Evolutionary conservation across 2,888 invertebrate species (phyloP).

Genomic region (Branchellion lobata): DNA sequence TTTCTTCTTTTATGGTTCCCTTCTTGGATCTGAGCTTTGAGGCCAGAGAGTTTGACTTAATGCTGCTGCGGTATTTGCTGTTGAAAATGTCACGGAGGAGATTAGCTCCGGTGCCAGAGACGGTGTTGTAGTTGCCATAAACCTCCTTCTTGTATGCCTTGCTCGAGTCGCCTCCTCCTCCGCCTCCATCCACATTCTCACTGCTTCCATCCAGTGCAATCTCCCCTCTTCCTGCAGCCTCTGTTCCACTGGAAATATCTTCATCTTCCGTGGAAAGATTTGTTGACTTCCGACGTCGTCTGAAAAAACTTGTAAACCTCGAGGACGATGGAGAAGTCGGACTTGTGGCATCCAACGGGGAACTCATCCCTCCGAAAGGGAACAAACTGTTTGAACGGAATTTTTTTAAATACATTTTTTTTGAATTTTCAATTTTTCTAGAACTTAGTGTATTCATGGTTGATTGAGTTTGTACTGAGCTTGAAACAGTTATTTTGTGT

Average conservation of each 20-base stretch:
- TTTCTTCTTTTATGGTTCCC: constrained; percentile 40
- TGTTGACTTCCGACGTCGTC: constrained; percentile 32
- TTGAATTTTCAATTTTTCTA: too few species aligned
- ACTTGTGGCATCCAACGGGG: background rate
- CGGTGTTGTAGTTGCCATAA: constrained; percentile 46
- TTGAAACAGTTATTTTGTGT: too few species aligned
- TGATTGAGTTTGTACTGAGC: too few species aligned
- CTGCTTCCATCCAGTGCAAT: background rate
- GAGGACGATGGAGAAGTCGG: constrained; percentile 1
- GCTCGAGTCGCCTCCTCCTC: too few species aligned
- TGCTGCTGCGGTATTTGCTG: constrained; percentile 38
- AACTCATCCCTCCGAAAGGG: background rate
- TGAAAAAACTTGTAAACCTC: constrained; percentile 22
- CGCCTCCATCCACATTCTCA: constrained; percentile 6
- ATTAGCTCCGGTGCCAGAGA: constrained; percentile 46
- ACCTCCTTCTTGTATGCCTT: constrained; percentile 14
- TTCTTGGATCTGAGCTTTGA: constrained; percentile 43
- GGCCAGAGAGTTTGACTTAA: background rate
- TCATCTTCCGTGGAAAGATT: constrained; percentile 11
- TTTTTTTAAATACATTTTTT: background rate
- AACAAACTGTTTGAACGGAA: background rate
- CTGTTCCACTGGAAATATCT: background rate
- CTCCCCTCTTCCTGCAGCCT: background rate
- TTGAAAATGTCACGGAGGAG: constrained; percentile 44
- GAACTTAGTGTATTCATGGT: too few species aligned